Conservation (phyloP, 2,888 invertebrate genomes). For the Pachydiplax longipennis region DNA sequence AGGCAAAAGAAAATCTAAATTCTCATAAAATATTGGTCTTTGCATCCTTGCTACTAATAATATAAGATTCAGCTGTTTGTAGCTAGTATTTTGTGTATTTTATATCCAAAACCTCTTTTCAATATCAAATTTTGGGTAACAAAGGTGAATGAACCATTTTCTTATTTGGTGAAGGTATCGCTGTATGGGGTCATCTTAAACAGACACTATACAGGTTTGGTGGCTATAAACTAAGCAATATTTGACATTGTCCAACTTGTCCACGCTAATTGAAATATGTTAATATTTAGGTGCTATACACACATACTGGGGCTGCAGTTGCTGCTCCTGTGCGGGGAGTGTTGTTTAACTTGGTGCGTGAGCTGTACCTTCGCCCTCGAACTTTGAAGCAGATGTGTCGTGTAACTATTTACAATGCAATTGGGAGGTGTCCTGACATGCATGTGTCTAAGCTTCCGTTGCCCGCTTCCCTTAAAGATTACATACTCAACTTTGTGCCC, state of each 20-base stretch:
- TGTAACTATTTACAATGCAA: constrained; percentile 72
- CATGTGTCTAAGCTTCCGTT: constrained; percentile 72
- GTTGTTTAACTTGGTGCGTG: constrained; percentile 68
- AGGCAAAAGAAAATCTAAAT: no score
- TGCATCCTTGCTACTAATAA: no score
- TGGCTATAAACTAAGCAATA: no score
- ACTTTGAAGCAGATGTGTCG: constrained; percentile 76
- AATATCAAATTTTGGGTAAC: no score
- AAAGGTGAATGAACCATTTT: no score
- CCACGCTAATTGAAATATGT: not conserved
- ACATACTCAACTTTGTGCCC: constrained; percentile 71
- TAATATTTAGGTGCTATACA: constrained; percentile 9
- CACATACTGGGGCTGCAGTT: constrained; percentile 20
- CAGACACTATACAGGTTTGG: no score
- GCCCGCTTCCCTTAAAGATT: constrained; percentile 73
- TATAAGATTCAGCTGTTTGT: no score
- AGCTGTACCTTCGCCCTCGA: constrained; percentile 71
- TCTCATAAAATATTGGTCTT: no score
- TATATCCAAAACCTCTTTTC: no score
- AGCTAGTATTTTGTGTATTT: no score
- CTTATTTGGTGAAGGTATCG: not conserved
- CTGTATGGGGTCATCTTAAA: no score
- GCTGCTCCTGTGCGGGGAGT: constrained; percentile 65
- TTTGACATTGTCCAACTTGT: no score
- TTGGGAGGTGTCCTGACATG: constrained; percentile 70